These are phyloP conservation scores for Vanessa atalanta DNA, from an alignment of 1,140 invertebrate species.

Conservation along the genomic window DNA sequence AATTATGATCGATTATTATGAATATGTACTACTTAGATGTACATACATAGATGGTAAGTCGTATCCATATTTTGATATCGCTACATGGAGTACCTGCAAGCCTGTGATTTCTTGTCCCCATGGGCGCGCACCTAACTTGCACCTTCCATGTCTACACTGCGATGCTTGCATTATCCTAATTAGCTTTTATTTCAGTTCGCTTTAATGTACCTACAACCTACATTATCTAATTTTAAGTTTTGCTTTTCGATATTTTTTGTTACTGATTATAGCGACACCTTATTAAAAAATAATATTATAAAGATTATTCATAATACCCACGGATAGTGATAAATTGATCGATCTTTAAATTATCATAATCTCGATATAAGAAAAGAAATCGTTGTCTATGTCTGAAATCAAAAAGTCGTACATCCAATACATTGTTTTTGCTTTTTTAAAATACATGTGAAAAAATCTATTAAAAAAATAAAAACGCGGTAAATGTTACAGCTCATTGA, in stretches of 20 bases:
- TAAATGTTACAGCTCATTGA: too few species aligned
- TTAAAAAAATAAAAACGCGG: too few species aligned
- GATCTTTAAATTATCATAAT: too few species aligned
- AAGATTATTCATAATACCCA: background rate
- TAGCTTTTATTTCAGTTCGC: conserved; percentile 52
- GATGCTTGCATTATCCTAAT: conserved; percentile 64
- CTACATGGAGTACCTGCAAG: conserved; percentile 32
- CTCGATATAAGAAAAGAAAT: too few species aligned
- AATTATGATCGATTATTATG: background rate
- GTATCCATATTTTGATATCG: conserved; percentile 33
- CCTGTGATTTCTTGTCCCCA: conserved; percentile 58
- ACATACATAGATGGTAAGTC: background rate
- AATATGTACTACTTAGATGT: background rate
- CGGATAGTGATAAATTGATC: too few species aligned
- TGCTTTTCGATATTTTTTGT: background rate
- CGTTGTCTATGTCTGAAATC: too few species aligned
- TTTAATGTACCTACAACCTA: conserved; percentile 3
- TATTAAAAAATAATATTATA: background rate
- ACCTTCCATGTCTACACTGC: conserved; percentile 44
- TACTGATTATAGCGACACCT: background rate
- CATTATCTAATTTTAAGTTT: background rate
- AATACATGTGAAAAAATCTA: too few species aligned
- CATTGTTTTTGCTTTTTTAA: too few species aligned
- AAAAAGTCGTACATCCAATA: too few species aligned
- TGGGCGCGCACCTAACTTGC: conserved; percentile 56